Evolutionary conservation across 2,113 vertebrate species (phyloP), one percentile per base, ranked within the genome.

Genomic region (Gobio gobio): DNA sequence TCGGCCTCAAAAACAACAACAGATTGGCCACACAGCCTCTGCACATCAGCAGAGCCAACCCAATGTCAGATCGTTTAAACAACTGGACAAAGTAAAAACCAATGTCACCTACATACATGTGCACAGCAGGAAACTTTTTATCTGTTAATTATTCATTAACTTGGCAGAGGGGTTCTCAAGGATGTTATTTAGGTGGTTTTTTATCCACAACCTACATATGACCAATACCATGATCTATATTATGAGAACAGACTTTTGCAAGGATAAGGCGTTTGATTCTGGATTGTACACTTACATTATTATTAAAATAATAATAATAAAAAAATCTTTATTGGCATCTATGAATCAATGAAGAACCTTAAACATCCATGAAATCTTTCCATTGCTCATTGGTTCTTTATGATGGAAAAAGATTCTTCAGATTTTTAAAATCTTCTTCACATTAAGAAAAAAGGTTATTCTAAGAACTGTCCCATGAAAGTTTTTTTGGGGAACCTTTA

Each of bases 1-100:
- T 45, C 26, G 63, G 26, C 24, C 49, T 77, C 74, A 86, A 85
- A 87, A 85, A 66, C 82, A 86, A 78, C 84, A 83, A 51, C 80
- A 82, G 54, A 84, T 43, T 20, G 43, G 58, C 56, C 54, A 43
- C 75, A 66, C 24, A 81, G 77, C 58, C 79, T 76, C 83, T 82
- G 74, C 51, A 63, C 56, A 58, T 80, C 82, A 83, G 78, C 75
- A 73, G 61, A 56, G 58, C 16, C 64, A 82, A 40, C 24, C 26
- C 29, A 78, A 78, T 78, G 75, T 78, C 75, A 85, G 61, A 82
- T n/a, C 43, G 75, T 78, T 85, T 82, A 82, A 74, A 87, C 85
- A 82, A 64, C 49, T n/a, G 63, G 73, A 36, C 43, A 82, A 78
- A 77, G 70, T 82, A 22, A 61, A 14, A 43, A 22, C 43, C 83